These are phyloP conservation scores for Brachymystax lenok DNA, from an alignment of 2,797 vertebrate genomes.

Conservation along the genomic window DNA sequence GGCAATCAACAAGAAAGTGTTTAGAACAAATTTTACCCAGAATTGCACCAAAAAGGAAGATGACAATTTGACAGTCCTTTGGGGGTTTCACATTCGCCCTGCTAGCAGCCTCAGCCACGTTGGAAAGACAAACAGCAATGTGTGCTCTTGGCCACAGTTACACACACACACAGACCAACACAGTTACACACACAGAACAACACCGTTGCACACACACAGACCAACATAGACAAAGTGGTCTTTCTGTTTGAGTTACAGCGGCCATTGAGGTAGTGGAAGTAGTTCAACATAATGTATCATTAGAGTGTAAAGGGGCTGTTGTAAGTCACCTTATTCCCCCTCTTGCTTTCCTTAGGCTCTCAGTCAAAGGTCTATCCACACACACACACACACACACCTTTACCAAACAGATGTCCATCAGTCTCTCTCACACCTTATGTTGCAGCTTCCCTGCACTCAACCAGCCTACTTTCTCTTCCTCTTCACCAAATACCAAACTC, in stretches of 20 bases:
- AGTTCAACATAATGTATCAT: slow-evolving; percentile 68
- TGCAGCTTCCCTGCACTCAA: slow-evolving; percentile 37
- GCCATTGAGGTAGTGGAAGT: slow-evolving; percentile 36
- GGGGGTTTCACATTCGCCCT: slow-evolving; percentile 55
- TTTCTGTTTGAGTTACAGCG: slow-evolving; percentile 54
- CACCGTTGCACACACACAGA: no score
- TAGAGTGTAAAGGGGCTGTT: slow-evolving; percentile 61
- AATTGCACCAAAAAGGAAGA: slow-evolving; percentile 45
- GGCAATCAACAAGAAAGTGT: slow-evolving; percentile 28
- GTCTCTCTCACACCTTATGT: slow-evolving; percentile 27
- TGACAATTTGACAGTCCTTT: slow-evolving; percentile 63
- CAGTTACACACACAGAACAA: not conserved
- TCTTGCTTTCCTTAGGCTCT: slow-evolving; percentile 26
- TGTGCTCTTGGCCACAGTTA: slow-evolving; percentile 30
- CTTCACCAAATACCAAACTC: slow-evolving; percentile 29
- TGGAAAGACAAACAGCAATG: slow-evolving; percentile 68
- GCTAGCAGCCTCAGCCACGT: slow-evolving; percentile 65
- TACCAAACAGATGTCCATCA: slow-evolving; percentile 33
- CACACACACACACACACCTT: slow-evolving; percentile 1
- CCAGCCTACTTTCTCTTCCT: slow-evolving; percentile 33
- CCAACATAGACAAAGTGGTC: slow-evolving; percentile 37
- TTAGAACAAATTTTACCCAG: slow-evolving; percentile 43
- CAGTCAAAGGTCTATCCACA: slow-evolving; percentile 17
- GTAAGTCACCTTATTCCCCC: slow-evolving; percentile 37
- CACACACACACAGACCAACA: not conserved